These are phyloP conservation scores for Mactromeris polynyma DNA, from an alignment of 2,888 invertebrate species.

Conservation along the genomic window DNA sequence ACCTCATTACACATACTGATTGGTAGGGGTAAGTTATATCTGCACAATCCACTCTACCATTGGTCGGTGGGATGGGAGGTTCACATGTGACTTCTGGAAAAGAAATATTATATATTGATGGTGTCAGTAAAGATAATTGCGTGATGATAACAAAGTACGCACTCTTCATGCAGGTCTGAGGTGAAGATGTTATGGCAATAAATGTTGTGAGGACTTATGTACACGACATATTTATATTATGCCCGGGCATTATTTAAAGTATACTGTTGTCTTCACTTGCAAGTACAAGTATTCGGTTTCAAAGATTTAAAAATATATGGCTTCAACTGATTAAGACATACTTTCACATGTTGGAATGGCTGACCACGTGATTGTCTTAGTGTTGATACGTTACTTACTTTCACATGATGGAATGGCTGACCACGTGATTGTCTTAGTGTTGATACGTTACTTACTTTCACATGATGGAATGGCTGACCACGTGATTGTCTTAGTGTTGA, in stretches of 20 bases:
- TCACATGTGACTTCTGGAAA: constrained; percentile 22
- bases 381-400: too few relatives aligned
- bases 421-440: not conserved
- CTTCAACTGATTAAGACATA: not conserved
- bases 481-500: not conserved
- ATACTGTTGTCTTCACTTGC: not conserved
- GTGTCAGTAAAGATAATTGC: not conserved
- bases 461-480: not conserved
- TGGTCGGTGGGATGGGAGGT: not conserved
- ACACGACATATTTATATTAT: not conserved
- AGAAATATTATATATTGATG: not conserved
- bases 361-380: too few relatives aligned
- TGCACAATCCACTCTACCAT: constrained; percentile 18
- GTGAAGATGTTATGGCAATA: not conserved
- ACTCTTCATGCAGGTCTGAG: not conserved
- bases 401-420: too few relatives aligned
- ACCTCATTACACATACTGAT: not conserved
- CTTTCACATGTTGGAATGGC: too few relatives aligned
- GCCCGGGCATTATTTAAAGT: not conserved
- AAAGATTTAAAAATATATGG: too few relatives aligned
- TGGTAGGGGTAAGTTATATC: not conserved
- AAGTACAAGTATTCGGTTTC: not conserved
- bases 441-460: not conserved
- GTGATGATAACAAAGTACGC: not conserved
- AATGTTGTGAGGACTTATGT: not conserved